Base-by-base conservation (phyloP, 2,797 vertebrate species). In the Craterocephalus amniculus region DNA sequence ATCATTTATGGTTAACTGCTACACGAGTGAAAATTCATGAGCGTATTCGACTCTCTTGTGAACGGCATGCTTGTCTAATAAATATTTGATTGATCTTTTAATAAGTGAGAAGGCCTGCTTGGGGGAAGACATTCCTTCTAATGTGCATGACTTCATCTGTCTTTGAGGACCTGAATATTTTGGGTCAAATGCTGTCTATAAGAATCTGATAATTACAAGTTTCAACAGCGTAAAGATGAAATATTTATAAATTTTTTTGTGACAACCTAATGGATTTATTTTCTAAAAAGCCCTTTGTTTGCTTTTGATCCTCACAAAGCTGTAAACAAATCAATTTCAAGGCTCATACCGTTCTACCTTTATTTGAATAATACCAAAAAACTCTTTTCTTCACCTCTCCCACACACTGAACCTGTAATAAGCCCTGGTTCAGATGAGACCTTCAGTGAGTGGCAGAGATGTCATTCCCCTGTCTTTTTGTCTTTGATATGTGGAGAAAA, bases 51-150 rank as follows among this genome's bases (percentile, higher is more conserved):
- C 54, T 78, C 78, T 76, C 79, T 58, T 52, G 64, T 71, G 83
- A 81, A 59, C 78, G 35, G 29, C 0, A 12, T 2, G 34, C 64
- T 71, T 77, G 78, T 87, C 71, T 61, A 66, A 83, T 87, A 82
- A 89, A 91, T 87, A 86, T 87, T 88, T 87, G 79, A 92, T 81
- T 62, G 58, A 88, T 88, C 74, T 60, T 78, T 89, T 82, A 88
- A 90, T 86, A 87, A 89, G 83, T 74, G 77, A 87, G 79, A 82
- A 81, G 77, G 72, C 70, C 48, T 59, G 68, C 82, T 76, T 64
- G 77, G 72, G 72, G 72, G 61, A 74, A 69, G 60, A 72, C 55
- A 7, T 58, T 72, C 52, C 60, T 43, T 71, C 62, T 61, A 59
- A 34, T 76, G 79, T 31, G 55, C 62, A 70, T 64, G 81, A 72